Evolutionary conservation across 1,140 invertebrate species (phyloP).

Genomic region (Drosophila melanogaster): Release_6_plus_ISO1_MT NT_037436.4:13396001-13396500

Average conservation of each 20-base stretch:
- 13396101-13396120: no score
- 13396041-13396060: constrained; percentile 8
- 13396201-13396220: background rate
- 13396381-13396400: constrained; percentile 31
- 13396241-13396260: constrained; percentile 74
- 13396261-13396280: constrained; percentile 43
- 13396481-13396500: constrained; percentile 61
- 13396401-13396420: constrained; percentile 66
- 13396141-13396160: no score
- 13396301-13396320: constrained; percentile 49
- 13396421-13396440: constrained; percentile 38
- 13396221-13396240: constrained; percentile 24
- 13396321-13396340: constrained; percentile 50
- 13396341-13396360: constrained; percentile 33
- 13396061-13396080: constrained; percentile 2
- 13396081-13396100: background rate
- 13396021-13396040: background rate
- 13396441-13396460: constrained; percentile 73
- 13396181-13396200: no score
- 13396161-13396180: no score
- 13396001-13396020: constrained; percentile 48
- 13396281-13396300: constrained; percentile 49
- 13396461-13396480: constrained; percentile 83
- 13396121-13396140: no score
- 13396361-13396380: constrained; percentile 1